Evolutionary conservation across 2,113 vertebrate species (phyloP), one percentile per base, ranked within the genome.

Genomic region (Gymnogyps californianus): DNA sequence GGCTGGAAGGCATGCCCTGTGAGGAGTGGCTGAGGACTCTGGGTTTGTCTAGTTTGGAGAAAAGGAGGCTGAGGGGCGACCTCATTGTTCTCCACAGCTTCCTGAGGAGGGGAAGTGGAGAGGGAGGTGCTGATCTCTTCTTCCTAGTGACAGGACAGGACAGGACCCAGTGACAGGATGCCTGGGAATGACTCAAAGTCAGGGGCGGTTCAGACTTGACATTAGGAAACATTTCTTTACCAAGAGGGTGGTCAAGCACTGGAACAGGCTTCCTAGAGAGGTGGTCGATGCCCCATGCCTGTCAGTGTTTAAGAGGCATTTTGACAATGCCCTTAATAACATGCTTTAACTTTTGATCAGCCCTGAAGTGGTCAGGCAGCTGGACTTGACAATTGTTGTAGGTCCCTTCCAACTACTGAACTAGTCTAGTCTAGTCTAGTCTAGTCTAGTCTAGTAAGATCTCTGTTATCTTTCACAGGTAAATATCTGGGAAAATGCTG

Each of bases 171-270:
- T 49, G 46, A 36, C 24, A 49, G 12, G 19, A 22, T 0, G 1
- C 15, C 5, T 29, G 26, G 49, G 26, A 52, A 38, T 4, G 13
- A 28, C 7, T 51, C 25, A 36, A 42, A 70, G 18, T 31, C 28
- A 40, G 28, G 10, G 36, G 28, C 16, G 7, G 18, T 36, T 47
- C 15, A 47, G 25, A 76, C 42, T 16, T 9, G 55, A 47, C 34
- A 29, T 59, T 59, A 59, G 28, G 57, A 61, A 49, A 16, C 19
- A 21, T 29, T 47, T 61, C 15, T 16, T 61, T 38, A 24, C 13
- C 1, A 0, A 36, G 4, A 59, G 3, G 6, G 8, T 46, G 72
- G 6, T 28, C 40, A 44, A 44, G 2, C 22, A 20, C 31, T 75
- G 16, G 4, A n/a, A 34, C 13, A 16, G 24, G 32, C 26, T 77